These are phyloP conservation scores for Pica pica DNA, from an alignment of 2,113 vertebrate species.

Conservation along the genomic window DNA sequence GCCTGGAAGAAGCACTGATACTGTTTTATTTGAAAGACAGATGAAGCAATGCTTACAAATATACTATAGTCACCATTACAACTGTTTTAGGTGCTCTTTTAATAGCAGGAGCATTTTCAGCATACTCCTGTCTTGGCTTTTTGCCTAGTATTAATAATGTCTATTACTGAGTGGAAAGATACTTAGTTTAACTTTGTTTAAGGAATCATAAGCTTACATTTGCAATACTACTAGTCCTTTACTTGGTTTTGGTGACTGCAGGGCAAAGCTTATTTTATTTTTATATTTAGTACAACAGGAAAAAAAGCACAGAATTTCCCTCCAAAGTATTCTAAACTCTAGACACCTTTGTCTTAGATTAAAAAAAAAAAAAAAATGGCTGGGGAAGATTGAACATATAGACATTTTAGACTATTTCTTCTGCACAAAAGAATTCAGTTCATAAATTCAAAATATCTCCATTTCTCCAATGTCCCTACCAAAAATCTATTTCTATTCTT, in stretches of 20 bases:
- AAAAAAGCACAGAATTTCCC: accelerated
- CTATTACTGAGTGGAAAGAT: neutral
- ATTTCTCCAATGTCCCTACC: neutral
- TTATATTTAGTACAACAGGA: neutral
- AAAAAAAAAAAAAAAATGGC: neutral
- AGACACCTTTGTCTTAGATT: neutral
- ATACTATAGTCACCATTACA: neutral
- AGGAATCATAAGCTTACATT: neutral
- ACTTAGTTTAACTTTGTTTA: neutral
- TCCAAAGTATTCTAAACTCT: neutral
- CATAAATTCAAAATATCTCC: neutral
- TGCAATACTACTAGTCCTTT: neutral
- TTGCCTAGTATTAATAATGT: neutral
- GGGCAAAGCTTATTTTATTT: neutral
- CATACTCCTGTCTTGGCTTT: neutral
- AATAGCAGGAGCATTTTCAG: neutral
- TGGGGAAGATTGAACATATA: neutral
- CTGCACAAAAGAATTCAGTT: neutral
- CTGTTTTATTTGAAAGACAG: neutral
- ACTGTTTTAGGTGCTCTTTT: neutral
- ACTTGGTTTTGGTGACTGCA: neutral
- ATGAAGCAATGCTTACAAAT: neutral
- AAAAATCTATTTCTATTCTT: neutral
- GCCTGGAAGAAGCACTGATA: neutral
- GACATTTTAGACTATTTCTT: neutral